These are phyloP conservation scores for Sipha flava DNA, from an alignment of 1,140 invertebrate species.

Conservation along the genomic window DNA sequence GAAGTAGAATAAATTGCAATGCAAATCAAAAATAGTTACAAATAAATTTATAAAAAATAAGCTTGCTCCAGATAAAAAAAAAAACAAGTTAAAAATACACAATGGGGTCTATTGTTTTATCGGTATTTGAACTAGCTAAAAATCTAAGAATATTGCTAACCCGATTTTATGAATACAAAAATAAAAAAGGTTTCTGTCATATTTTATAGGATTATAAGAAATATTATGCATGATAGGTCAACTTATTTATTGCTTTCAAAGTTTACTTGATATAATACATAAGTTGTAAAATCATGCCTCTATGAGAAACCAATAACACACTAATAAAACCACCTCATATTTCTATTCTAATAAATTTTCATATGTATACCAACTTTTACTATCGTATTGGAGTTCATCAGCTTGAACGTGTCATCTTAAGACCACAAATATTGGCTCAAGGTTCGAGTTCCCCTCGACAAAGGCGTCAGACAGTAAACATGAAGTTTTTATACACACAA, in stretches of 20 bases:
- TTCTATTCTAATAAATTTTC: conserved; percentile 15
- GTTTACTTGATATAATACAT: not conserved
- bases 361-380: conserved; percentile 5
- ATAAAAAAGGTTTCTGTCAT: not conserved
- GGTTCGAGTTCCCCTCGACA: conserved; percentile 23
- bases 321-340: not conserved
- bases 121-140: not conserved
- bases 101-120: not conserved
- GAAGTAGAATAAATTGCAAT: not conserved
- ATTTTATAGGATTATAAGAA: no score
- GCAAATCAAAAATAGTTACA: not conserved
- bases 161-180: not conserved
- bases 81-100: not conserved
- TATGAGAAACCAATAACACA: not conserved
- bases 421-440: conserved; percentile 22
- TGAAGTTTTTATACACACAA: not conserved
- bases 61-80: not conserved
- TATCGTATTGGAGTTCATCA: conserved; percentile 7
- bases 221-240: not conserved
- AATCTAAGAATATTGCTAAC: not conserved
- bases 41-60: not conserved
- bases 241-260: not conserved
- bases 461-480: conserved; percentile 29
- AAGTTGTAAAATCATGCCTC: not conserved
- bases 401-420: conserved; percentile 5